phyloP scores from a whole-genome alignment of 2,888 invertebrate species.

The Microctonus aethiopoides region DNA sequence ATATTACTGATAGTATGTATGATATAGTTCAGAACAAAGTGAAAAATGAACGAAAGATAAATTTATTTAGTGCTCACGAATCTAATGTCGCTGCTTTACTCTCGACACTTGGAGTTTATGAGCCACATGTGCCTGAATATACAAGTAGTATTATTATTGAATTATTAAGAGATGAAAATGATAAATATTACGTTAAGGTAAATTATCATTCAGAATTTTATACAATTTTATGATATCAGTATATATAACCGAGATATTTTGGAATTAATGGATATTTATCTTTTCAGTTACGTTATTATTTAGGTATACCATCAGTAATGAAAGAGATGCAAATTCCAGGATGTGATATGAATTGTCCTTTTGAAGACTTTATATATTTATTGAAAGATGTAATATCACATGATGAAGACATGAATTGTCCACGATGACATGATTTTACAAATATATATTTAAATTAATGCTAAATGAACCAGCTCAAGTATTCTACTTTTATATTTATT shows the following conservation, averaged over 20 bases:
- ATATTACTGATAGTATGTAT: slow-evolving; percentile 69
- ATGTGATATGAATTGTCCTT: slow-evolving; percentile 69
- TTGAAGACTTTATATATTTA: slow-evolving; percentile 68
- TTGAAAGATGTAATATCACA: slow-evolving; percentile 68
- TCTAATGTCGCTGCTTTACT: slow-evolving; percentile 73
- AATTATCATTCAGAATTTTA: slow-evolving; percentile 46
- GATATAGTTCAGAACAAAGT: slow-evolving; percentile 51
- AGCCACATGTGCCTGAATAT: slow-evolving; percentile 72
- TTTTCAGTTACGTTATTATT: slow-evolving; percentile 69
- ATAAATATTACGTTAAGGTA: slow-evolving; percentile 68
- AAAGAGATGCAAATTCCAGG: slow-evolving; percentile 66
- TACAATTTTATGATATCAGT: not conserved
- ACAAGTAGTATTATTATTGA: slow-evolving; percentile 71
- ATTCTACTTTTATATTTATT: too few relatives aligned
- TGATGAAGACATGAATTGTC: slow-evolving; percentile 51
- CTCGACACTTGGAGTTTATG: slow-evolving; percentile 70
- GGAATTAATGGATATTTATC: too few relatives aligned
- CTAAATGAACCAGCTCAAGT: too few relatives aligned
- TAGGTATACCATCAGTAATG: slow-evolving; percentile 65
- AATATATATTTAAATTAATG: too few relatives aligned
- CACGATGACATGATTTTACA: too few relatives aligned
- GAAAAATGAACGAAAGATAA: slow-evolving; percentile 66
- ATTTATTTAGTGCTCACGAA: slow-evolving; percentile 74
- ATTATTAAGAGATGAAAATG: slow-evolving; percentile 61
- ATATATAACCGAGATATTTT: slow-evolving; percentile 14